Conservation (phyloP, 2,797 vertebrate species). For the Glossophaga mutica region DNA sequence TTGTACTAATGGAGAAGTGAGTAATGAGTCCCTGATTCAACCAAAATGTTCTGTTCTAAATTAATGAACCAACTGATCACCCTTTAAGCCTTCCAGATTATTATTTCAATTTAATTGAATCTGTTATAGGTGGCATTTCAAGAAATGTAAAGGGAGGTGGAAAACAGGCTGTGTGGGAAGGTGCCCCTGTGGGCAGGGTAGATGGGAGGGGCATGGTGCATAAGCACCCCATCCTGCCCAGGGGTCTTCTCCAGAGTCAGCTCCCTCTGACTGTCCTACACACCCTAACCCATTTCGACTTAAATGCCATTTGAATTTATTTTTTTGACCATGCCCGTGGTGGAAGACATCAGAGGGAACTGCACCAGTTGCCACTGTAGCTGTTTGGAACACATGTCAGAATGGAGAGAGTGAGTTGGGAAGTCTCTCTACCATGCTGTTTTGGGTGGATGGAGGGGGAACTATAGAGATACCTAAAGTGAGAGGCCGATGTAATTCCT, state of each 20-base stretch:
- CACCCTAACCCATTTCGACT: neutral
- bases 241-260: neutral
- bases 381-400: neutral
- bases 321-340: neutral
- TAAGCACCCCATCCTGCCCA: neutral
- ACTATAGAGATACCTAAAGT: neutral
- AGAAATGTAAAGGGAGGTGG: neutral
- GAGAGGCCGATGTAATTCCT: neutral
- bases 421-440: neutral
- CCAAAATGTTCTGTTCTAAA: neutral
- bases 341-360: neutral
- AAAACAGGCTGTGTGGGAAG: neutral
- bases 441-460: neutral
- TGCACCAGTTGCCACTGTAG: neutral
- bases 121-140: neutral
- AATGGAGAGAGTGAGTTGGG: neutral
- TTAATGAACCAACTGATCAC: neutral
- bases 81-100: neutral
- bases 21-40: neutral
- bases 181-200: neutral
- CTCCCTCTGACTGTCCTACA: neutral
- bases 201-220: rapidly evolving
- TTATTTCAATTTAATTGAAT: neutral
- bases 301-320: neutral
- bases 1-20: neutral